These are phyloP conservation scores for Donacobius atricapilla DNA, from an alignment of 2,113 vertebrate species.

Conservation along the genomic window DNA sequence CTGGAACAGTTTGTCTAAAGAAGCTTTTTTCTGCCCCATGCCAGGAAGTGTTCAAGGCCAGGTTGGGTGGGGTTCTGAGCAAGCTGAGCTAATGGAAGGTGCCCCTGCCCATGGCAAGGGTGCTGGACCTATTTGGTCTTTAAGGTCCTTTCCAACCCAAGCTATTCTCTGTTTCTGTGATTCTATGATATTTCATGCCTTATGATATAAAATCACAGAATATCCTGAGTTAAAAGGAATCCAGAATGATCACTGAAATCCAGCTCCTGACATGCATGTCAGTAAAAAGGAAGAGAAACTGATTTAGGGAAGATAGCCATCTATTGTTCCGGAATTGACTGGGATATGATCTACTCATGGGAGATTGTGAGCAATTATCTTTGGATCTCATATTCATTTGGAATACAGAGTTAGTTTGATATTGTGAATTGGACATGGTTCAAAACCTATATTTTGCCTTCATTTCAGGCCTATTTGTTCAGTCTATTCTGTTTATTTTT, in stretches of 20 bases:
- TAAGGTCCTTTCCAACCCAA: neutral
- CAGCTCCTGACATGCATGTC: neutral
- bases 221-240: neutral
- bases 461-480: neutral
- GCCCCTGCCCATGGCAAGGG: neutral
- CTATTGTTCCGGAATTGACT: neutral
- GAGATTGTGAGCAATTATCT: neutral
- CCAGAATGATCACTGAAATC: neutral
- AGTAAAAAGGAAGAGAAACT: neutral
- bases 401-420: neutral
- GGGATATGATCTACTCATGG: neutral
- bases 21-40: neutral
- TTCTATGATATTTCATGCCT: neutral
- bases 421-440: neutral
- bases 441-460: neutral
- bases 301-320: neutral
- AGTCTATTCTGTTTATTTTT: neutral
- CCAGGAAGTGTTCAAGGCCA: neutral
- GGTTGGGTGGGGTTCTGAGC: neutral
- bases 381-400: neutral
- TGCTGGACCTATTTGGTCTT: neutral
- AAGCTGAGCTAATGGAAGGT: neutral
- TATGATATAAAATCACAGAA: neutral
- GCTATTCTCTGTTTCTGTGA: neutral
- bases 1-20: neutral